Evolutionary conservation across 1,140 invertebrate genomes (phyloP), one percentile per base, ranked within the genome.

Genomic region (Bursaphelenchus mucronatus): DNA sequence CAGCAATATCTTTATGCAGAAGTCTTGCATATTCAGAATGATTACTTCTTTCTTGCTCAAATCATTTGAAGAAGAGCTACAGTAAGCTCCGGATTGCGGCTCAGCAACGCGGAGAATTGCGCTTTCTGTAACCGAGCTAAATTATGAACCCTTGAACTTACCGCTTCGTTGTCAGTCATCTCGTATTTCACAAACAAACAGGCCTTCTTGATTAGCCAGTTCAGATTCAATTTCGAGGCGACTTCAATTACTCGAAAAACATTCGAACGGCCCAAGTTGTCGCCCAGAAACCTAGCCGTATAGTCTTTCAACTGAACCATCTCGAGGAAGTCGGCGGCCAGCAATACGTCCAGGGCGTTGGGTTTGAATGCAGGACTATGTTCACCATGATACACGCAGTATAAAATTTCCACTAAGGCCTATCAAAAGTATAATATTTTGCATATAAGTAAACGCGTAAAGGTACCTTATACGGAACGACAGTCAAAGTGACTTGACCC

Each of bases 311-410:
- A 9, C 2, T 30, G 13, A n/a, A 59, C 13, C 57, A 59, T 59
- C 39, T 59, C 57, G 11, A 59, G 52, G 41, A 59, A 59, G 57
- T 59, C 57, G 57, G 57, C 57, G 17, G 57, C 57, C 11, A 17
- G 11, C 19, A 59, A 11, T 2, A 59, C 57, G 40, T 59, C 57
- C 19, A 59, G 11, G 40, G 13, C 13, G 40, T 11, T 59, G 11
- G 13, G 41, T n/a, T 11, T 44, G 7, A 59, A 59, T 11, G 13
- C 21, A 11, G 13, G 11, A 11, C 13, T 15, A n/a, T 43, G 13
- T 39, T 59, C 57, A 3, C 57, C 57, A 11, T 59, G 11, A 39
- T 59, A 59, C 15, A 59, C 40, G 40, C 57, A 59, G 40, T 59
- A 39, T 11, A 59, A 44, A 15, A 59, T 39, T 39, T 59, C 57